A percentile compares a stretch with the other conserved stretches of the same genome.
Conservation (phyloP, 2,113 vertebrate genomes). For the Ardeotis arabs region DNA sequence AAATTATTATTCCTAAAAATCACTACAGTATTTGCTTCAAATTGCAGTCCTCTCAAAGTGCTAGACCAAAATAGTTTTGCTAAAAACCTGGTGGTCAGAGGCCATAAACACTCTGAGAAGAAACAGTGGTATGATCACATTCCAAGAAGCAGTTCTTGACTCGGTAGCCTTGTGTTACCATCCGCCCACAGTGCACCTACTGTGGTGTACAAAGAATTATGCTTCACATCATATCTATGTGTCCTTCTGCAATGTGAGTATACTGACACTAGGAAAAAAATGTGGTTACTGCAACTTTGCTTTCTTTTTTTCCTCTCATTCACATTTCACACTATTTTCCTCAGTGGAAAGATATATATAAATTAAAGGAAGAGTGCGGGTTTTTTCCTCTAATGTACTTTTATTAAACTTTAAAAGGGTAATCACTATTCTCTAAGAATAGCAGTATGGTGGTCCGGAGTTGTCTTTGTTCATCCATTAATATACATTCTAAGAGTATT, state of each 20-base stretch:
- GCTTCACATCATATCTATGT: not conserved
- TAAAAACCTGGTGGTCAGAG: not conserved
- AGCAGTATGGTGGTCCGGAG: not conserved
- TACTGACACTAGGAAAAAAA: not conserved
- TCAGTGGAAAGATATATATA: not conserved
- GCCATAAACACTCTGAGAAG: not conserved
- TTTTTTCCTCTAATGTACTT: not conserved
- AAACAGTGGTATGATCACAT: not conserved
- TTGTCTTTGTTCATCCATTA: not conserved
- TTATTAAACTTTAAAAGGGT: not conserved
- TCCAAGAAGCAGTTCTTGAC: not conserved
- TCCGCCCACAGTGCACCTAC: rapidly evolving
- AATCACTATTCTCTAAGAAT: not conserved
- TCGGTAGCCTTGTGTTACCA: not conserved
- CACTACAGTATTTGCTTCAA: not conserved
- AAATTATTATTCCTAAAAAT: not conserved
- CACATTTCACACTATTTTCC: not conserved
- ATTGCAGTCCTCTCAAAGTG: not conserved
- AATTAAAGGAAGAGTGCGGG: not conserved
- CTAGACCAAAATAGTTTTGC: not conserved
- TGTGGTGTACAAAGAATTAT: not conserved
- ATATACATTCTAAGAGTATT: not conserved
- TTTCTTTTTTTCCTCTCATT: not conserved
- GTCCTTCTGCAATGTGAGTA: not conserved
- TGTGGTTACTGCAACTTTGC: not conserved